Conservation (phyloP, 2,888 invertebrate species). For the Cheilosia grossa region DNA sequence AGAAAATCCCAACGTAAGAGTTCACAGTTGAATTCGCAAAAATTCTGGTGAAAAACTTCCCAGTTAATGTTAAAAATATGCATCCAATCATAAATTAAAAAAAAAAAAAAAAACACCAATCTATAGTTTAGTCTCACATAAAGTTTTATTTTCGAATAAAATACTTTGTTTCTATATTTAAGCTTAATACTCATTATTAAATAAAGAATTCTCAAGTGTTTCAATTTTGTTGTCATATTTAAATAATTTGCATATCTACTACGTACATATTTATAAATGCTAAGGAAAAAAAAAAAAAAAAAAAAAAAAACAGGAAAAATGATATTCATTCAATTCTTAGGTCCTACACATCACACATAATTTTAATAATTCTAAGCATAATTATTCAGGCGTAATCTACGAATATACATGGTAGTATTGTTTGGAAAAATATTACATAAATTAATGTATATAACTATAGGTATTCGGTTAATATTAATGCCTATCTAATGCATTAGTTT, state of each 20-base stretch:
- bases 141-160: constrained; percentile 68
- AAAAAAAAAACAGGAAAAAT: constrained; percentile 2
- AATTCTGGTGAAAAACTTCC: too few relatives aligned
- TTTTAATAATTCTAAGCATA: constrained; percentile 37
- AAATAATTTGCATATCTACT: constrained; percentile 57
- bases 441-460: constrained; percentile 9
- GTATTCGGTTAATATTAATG: constrained; percentile 29
- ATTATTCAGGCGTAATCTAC: background rate
- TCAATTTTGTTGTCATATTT: constrained; percentile 21
- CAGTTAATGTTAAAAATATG: too few relatives aligned
- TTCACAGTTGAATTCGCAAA: too few relatives aligned
- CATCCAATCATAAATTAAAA: too few relatives aligned
- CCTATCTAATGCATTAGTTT: constrained; percentile 44
- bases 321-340: constrained; percentile 58
- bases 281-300: constrained; percentile 30
- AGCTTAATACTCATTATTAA: constrained; percentile 35
- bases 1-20: too few relatives aligned
- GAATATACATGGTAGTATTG: constrained; percentile 6
- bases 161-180: constrained; percentile 43
- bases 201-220: background rate
- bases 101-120: background rate
- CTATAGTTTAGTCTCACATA: constrained; percentile 66
- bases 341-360: constrained; percentile 52
- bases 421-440: constrained; percentile 4
- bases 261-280: constrained; percentile 58